These are phyloP conservation scores for Marmota flaviventris DNA, from an alignment of 2,113 vertebrate species.

Conservation along the genomic window DNA sequence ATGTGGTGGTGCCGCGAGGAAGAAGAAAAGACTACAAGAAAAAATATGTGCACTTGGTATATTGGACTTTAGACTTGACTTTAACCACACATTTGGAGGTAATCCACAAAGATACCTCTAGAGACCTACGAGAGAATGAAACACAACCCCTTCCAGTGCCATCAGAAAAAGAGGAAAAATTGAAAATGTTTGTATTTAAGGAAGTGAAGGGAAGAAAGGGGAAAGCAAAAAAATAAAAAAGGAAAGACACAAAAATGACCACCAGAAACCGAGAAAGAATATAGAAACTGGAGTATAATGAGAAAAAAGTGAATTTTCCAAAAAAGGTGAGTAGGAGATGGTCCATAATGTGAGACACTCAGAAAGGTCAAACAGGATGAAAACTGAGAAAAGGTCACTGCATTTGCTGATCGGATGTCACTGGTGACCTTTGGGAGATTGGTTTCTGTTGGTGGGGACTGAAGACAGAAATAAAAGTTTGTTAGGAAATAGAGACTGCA, in stretches of 20 bases:
- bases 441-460: not conserved
- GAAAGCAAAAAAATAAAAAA: no score
- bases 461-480: not conserved
- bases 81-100: not conserved
- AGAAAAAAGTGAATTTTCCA: not conserved
- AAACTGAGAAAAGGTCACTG: constrained; percentile 49
- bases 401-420: not conserved
- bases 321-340: not conserved
- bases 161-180: not conserved
- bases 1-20: not conserved
- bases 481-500: not conserved
- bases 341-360: not conserved
- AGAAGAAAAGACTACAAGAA: not conserved
- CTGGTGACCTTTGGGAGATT: constrained; percentile 43
- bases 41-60: no score
- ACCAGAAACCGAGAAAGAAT: not conserved
- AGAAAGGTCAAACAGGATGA: constrained; percentile 19
- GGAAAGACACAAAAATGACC: not conserved
- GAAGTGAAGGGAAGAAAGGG: not conserved
- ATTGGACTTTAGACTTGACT: not conserved
- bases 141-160: no score
- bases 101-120: not conserved
- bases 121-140: not conserved
- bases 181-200: not conserved
- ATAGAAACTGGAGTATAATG: not conserved